Base-by-base conservation (phyloP, 2,888 invertebrate species). In the Drosophila rubida region DNA sequence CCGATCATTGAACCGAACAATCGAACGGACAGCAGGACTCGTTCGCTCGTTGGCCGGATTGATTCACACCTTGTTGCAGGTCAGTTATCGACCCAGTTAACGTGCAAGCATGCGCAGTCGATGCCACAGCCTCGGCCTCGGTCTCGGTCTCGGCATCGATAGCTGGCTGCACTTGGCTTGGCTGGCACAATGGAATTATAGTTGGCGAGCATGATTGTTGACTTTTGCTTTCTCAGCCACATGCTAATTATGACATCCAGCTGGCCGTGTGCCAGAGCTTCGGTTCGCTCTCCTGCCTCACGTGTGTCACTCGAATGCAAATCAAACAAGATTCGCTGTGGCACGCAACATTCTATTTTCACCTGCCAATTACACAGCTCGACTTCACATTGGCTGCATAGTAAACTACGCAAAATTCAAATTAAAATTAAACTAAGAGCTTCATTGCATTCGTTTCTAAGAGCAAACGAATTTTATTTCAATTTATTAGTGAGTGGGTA, bases 1-100 rank as follows among this genome's bases (percentile, higher is more conserved):
- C 27, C 58, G 67, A 60, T 53, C 58, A 53, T 60, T 60, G 60
- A 45, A 50, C 51, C 48, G 41, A 32, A 41, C 39, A 13, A 39
- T 49, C 11, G 16, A 30, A 27, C 45, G 16, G 9, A 35, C 37
- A 25, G 39, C 6, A 44, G 22, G 50, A 44, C 11, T 27, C 11
- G 42, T 14, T 30, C 14, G 27, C 25, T 42, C 22, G 16, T 3
- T 5, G 9, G 6, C 0, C 0, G 4, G 9, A 13, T 27, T 6
- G 13, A 22, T 27, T 3, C 5, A 22, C 6, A n/a, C 13, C 53
- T 55, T 69, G 48, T 62, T 76, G 80, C 83, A 86, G 82, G 82
- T 83, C 82, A 83, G 82, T 86, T 76, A 54, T 76, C 80, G 86
- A 83, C 82, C 86, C 69, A 83, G 74, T 78, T 82, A 80, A 78